phyloP scores from a whole-genome alignment of 2,113 vertebrate species.

The Malurus alboscapulatus region DNA sequence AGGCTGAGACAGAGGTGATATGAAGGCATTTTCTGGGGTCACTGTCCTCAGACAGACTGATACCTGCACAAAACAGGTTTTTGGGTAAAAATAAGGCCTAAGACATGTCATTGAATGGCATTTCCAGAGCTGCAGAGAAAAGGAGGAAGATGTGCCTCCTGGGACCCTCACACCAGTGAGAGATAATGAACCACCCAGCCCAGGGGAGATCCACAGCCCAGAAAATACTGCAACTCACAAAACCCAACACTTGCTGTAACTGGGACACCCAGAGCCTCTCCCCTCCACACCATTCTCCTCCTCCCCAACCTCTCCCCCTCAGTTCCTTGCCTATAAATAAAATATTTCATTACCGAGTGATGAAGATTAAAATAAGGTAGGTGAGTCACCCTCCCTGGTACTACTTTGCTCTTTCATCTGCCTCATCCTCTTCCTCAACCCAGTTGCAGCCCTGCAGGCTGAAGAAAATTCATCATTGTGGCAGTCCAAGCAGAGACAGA shows the following conservation, averaged over 20 bases:
- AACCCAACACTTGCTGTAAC: background rate
- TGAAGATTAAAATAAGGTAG: constrained; percentile 23
- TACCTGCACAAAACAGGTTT: background rate
- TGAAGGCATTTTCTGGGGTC: background rate
- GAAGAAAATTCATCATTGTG: background rate
- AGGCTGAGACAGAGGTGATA: background rate
- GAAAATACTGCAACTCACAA: background rate
- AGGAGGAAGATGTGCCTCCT: background rate
- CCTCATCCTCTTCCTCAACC: constrained; percentile 19
- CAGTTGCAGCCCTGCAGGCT: background rate
- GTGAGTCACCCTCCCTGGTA: constrained; percentile 16
- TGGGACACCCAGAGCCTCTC: constrained; percentile 19
- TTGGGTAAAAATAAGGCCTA: background rate
- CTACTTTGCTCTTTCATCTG: background rate
- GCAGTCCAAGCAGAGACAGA: background rate
- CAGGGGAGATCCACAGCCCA: background rate
- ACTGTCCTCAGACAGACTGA: background rate
- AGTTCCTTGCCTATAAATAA: constrained; percentile 11
- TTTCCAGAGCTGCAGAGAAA: background rate
- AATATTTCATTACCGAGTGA: background rate
- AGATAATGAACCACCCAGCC: background rate
- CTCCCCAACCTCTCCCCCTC: background rate
- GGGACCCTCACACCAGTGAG: background rate
- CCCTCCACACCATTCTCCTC: background rate
- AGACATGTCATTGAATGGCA: background rate